Base-by-base conservation (phyloP, 1,140 invertebrate genomes). In the Holcopasites calliopsidis region DNA sequence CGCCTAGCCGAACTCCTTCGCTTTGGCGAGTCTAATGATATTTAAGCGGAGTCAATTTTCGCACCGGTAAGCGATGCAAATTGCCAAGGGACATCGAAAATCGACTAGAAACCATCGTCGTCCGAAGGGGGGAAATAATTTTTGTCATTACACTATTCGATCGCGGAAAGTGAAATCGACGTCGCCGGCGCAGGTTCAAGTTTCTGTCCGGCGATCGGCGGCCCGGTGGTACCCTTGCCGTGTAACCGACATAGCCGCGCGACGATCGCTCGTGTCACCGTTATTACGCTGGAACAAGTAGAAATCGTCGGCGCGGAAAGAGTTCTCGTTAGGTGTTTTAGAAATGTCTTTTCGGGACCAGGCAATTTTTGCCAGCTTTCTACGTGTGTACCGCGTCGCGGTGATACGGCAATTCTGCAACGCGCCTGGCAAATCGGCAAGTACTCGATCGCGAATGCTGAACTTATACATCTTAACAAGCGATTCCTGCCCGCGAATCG, bases 141-240 rank as follows among this genome's bases (percentile, higher is more conserved):
- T 73, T 73, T 73, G 6, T 44, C 28, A 8, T 44, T 54, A 26
- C 33, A 44, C 50, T 42, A 73, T 47, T 64, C 38, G 71, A 65
- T 73, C 38, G 49, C 35, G 70, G 70, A 65, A 73, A 73, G 61
- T 73, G 71, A 73, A 73, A 73, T 73, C 50, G 71, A 73, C 60
- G 26, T 73, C 23, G 70, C 42, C 49, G 26, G 49, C 13, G 21
- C 60, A 55, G 60, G 60, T 54, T 73, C 70, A 33, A 73, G 60
- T 55, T 72, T 72, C 60, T 54, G 60, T 50, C 31, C 35, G 21
- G 10, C 42, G 35, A 31, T 54, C 50, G 65, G 42, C 35, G 26
- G 16, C n/a, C 35, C 35, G 50, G 40, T 47, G 40, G 10, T 38
- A 28, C 35, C 16, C 50, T 2, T 42, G 54, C 33, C 28, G 26